These are phyloP conservation scores for Pseudopleuronectes americanus DNA, from an alignment of 2,797 vertebrate species.

Conservation along the genomic window DNA sequence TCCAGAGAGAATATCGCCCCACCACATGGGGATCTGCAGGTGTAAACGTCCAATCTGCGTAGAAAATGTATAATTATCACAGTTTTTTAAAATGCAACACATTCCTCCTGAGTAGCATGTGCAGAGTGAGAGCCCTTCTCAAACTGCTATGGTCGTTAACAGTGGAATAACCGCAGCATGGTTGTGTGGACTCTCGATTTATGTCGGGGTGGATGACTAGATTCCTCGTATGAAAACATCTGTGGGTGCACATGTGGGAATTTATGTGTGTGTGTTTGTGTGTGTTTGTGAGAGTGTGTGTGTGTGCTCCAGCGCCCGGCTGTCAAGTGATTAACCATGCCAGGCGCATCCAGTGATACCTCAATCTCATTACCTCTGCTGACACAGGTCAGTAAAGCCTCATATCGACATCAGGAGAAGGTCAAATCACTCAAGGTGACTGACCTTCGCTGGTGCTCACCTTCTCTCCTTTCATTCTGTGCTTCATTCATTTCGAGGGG, in stretches of 20 bases:
- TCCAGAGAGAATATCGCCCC: constrained; percentile 20
- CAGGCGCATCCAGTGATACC: constrained; percentile 41
- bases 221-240: constrained; percentile 16
- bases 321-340: constrained; percentile 45
- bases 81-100: constrained; percentile 23
- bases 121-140: constrained; percentile 24
- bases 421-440: constrained; percentile 47
- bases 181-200: constrained; percentile 20
- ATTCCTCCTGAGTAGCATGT: constrained; percentile 19
- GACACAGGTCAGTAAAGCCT: constrained; percentile 44
- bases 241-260: constrained; percentile 1
- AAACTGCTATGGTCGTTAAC: constrained; percentile 16
- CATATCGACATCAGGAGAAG: constrained; percentile 54
- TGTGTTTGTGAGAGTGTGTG: neutral
- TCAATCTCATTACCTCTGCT: constrained; percentile 65
- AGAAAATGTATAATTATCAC: constrained; percentile 25
- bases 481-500: constrained; percentile 4
- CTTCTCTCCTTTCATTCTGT: neutral
- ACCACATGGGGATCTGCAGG: constrained; percentile 14
- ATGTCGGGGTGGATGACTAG: constrained; percentile 11
- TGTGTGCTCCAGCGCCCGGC: neutral
- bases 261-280: neutral
- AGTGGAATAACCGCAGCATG: constrained; percentile 3
- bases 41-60: constrained; percentile 34
- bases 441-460: constrained; percentile 8